A percentile compares a stretch with the other conserved stretches of the same genome.
phyloP scores from a whole-genome alignment of 1,140 invertebrate species.

The Pogonomyrmex californicus region DNA sequence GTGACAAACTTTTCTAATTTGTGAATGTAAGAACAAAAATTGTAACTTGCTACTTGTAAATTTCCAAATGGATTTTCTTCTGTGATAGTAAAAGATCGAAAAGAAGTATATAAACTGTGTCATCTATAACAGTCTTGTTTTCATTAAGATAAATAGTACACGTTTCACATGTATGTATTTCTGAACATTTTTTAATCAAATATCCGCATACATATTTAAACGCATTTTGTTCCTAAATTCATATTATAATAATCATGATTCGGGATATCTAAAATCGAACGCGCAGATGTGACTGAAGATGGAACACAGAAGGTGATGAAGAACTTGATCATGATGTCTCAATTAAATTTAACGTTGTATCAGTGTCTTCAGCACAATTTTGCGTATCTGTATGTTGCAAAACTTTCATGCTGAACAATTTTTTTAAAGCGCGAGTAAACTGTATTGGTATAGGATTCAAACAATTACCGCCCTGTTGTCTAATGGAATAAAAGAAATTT shows the following conservation, averaged over 20 bases:
- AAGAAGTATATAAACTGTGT: constrained; percentile 1
- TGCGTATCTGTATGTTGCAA: background rate
- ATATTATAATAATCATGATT: background rate
- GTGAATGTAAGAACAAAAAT: constrained; percentile 3
- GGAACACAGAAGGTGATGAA: background rate
- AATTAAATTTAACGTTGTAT: background rate
- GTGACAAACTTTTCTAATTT: constrained; percentile 31
- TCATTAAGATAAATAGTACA: constrained; percentile 12
- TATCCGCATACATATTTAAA: background rate
- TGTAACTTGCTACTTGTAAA: background rate
- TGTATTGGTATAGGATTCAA: constrained; percentile 22
- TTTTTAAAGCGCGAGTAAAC: constrained; percentile 3
- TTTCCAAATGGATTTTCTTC: background rate
- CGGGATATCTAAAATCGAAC: background rate
- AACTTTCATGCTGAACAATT: background rate
- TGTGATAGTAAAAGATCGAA: background rate
- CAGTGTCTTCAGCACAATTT: background rate
- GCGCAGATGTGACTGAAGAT: background rate
- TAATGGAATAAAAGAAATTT: constrained; percentile 9
- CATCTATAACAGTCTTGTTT: background rate
- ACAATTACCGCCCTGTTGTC: constrained; percentile 9
- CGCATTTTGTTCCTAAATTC: constrained; percentile 11
- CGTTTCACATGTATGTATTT: background rate
- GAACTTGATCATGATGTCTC: background rate
- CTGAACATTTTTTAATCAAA: constrained; percentile 28